These are phyloP conservation scores for Heliothis peltigera DNA, from an alignment of 2,888 invertebrate genomes.

Conservation along the genomic window DNA sequence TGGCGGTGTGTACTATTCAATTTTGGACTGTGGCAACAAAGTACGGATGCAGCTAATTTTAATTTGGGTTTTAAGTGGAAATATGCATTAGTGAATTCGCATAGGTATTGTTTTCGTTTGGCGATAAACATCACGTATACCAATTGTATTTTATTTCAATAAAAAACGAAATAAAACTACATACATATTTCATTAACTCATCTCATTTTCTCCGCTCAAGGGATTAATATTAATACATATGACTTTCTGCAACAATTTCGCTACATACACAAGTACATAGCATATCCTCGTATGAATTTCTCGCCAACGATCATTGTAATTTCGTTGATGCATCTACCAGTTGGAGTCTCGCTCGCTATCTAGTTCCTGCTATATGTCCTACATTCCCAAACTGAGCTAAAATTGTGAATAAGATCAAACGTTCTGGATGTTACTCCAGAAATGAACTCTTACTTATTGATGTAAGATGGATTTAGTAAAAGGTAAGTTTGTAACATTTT, in stretches of 20 bases:
- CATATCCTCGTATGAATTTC: slow-evolving; percentile 41
- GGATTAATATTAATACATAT: slow-evolving; percentile 24
- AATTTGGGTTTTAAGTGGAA: neutral
- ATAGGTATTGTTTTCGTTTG: neutral
- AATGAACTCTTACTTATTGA: slow-evolving; percentile 33
- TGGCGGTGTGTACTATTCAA: slow-evolving; percentile 48
- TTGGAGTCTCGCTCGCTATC: slow-evolving; percentile 25
- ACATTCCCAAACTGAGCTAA: slow-evolving; percentile 52
- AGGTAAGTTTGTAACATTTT: neutral
- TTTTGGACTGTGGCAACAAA: slow-evolving; percentile 11
- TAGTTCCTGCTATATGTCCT: slow-evolving; percentile 41
- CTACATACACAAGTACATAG: slow-evolving; percentile 13
- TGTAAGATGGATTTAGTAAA: neutral
- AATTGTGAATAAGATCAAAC: slow-evolving; percentile 51
- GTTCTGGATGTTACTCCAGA: slow-evolving; percentile 35
- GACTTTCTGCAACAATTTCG: slow-evolving; percentile 17
- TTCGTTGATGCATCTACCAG: slow-evolving; percentile 60
- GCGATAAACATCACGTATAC: no score
- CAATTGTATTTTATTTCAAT: neutral
- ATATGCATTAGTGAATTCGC: neutral
- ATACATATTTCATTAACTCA: slow-evolving; percentile 26
- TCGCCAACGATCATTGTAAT: slow-evolving; percentile 56
- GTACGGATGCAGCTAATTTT: slow-evolving; percentile 16
- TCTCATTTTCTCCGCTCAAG: slow-evolving; percentile 21
- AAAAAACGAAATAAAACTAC: slow-evolving; percentile 19